Conservation (phyloP, 1,140 invertebrate species). For the Pinna nobilis region DNA sequence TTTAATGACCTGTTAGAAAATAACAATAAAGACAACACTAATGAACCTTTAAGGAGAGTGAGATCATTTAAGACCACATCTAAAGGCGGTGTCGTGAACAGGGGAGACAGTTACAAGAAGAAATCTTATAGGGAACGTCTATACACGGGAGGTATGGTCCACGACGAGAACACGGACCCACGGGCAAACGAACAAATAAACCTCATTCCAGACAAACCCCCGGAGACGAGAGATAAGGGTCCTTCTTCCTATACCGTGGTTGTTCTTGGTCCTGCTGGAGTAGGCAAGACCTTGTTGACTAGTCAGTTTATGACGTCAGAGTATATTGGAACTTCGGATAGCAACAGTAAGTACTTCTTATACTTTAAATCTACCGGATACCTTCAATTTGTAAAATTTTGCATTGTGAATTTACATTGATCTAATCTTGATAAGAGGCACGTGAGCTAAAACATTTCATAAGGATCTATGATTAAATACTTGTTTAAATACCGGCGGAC, state of each 20-base stretch:
- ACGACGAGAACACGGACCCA: constrained; percentile 27
- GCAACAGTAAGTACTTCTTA: constrained; percentile 58
- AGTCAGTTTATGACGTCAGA: constrained; percentile 96
- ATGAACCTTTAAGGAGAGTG: constrained; percentile 86
- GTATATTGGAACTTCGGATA: constrained; percentile 92
- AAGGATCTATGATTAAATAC: too few species aligned
- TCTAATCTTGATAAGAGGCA: too few species aligned
- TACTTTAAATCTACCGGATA: too few species aligned
- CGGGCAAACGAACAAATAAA: not conserved
- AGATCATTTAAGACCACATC: constrained; percentile 91
- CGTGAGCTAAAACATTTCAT: too few species aligned
- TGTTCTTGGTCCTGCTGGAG: constrained; percentile 88
- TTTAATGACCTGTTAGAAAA: constrained; percentile 22
- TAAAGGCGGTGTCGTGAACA: constrained; percentile 92
- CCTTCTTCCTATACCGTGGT: constrained; percentile 83
- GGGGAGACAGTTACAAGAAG: constrained; percentile 88
- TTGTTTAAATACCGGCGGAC: too few species aligned
- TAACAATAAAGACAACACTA: constrained; percentile 30
- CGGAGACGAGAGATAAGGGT: not conserved
- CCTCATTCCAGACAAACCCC: not conserved
- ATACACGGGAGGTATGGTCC: too few species aligned
- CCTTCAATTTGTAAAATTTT: too few species aligned
- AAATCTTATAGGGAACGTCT: constrained; percentile 26
- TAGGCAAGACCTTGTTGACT: constrained; percentile 91
- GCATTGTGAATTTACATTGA: too few species aligned